phyloP scores from a whole-genome alignment of 2,888 invertebrate genomes.

The Aromia moschata region DNA sequence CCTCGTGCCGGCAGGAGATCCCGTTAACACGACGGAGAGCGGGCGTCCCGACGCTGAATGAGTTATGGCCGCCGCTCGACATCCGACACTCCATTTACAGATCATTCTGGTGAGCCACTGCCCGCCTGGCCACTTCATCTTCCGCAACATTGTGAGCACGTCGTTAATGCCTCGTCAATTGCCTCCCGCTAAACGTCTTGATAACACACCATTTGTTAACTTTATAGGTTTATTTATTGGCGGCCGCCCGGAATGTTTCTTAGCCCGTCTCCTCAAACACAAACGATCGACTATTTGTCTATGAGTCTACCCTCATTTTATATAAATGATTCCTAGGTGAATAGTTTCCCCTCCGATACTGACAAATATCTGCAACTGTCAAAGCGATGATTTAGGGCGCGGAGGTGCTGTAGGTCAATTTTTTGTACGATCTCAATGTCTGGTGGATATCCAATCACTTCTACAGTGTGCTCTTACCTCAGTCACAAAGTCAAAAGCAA shows the following conservation, averaged over 20 bases:
- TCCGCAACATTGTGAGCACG: slow-evolving; percentile 55
- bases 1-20: slow-evolving; percentile 54
- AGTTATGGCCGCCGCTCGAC: slow-evolving; percentile 66
- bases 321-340: slow-evolving; percentile 20
- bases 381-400: too few relatives aligned
- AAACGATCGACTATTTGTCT: slow-evolving; percentile 13
- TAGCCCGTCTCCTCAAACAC: slow-evolving; percentile 17
- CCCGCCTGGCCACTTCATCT: slow-evolving; percentile 65
- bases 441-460: too few relatives aligned
- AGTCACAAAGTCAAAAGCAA: too few relatives aligned
- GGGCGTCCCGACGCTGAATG: slow-evolving; percentile 59
- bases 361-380: too few relatives aligned
- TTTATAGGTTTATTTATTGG: slow-evolving; percentile 58
- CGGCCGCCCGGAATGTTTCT: slow-evolving; percentile 21
- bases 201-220: slow-evolving; percentile 59
- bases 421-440: too few relatives aligned
- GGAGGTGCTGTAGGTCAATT: too few relatives aligned
- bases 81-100: slow-evolving; percentile 69
- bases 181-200: slow-evolving; percentile 59
- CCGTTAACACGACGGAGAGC: slow-evolving; percentile 51
- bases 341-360: too few relatives aligned
- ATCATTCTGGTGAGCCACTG: slow-evolving; percentile 67
- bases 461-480: too few relatives aligned
- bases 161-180: slow-evolving; percentile 59
- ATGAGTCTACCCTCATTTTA: slow-evolving; percentile 16